These are phyloP conservation scores for Nephila pilipes DNA, from an alignment of 1,140 invertebrate species.

Conservation along the genomic window DNA sequence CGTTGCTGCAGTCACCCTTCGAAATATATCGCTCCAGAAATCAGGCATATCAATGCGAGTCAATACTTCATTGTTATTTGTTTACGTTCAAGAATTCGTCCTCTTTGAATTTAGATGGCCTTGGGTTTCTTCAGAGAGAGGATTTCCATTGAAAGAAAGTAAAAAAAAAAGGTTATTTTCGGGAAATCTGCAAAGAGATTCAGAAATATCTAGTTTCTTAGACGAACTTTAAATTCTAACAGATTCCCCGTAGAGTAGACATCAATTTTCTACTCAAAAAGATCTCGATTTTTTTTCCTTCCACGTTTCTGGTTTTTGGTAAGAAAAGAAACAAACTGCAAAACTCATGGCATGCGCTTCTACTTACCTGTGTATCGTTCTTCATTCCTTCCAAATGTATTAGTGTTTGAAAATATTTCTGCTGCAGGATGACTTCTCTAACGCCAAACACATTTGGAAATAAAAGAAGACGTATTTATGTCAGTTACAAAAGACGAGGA, in stretches of 20 bases:
- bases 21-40: background rate
- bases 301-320: background rate
- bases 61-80: background rate
- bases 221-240: slow-evolving; percentile 24
- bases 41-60: background rate
- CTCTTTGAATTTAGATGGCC: slow-evolving; percentile 56
- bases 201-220: background rate
- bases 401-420: no score
- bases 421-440: no score
- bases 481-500: no score
- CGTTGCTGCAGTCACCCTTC: no score
- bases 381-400: background rate
- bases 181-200: background rate
- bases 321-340: background rate
- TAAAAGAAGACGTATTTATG: no score
- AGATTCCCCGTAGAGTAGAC: slow-evolving; percentile 44
- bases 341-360: background rate
- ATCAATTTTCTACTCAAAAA: slow-evolving; percentile 51
- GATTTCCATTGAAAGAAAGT: background rate
- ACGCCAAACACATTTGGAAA: no score
- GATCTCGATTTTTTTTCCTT: no score
- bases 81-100: slow-evolving; percentile 20
- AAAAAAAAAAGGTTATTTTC: no score
- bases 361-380: background rate
- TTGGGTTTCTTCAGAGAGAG: background rate